Evolutionary conservation across 2,113 vertebrate genomes (phyloP).

Genomic region (Vanacampus margaritifer): DNA sequence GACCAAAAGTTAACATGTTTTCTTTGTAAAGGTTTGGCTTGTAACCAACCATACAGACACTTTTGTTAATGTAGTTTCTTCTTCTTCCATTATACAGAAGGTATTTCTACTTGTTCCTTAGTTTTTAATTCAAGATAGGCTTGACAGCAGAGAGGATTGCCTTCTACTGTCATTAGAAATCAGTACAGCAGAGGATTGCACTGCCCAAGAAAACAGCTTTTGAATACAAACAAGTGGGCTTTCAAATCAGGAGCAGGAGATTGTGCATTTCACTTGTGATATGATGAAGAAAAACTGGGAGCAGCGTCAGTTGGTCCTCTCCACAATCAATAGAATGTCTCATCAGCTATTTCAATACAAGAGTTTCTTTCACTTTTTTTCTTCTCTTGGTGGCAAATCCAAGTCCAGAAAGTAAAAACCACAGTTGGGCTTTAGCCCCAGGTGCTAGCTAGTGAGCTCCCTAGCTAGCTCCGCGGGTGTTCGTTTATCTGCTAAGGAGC

Average conservation of each 20-base stretch:
- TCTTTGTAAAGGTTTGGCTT: slow-evolving; percentile 11
- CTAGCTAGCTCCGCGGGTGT: too few relatives aligned
- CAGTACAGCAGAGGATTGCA: not conserved
- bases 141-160: not conserved
- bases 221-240: not conserved
- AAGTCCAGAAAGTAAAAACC: too few relatives aligned
- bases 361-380: too few relatives aligned
- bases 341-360: not conserved
- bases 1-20: not conserved
- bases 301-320: not conserved
- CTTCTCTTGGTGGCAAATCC: too few relatives aligned
- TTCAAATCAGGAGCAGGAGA: not conserved
- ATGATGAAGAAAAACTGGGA: not conserved
- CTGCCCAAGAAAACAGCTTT: not conserved
- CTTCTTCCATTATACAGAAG: not conserved
- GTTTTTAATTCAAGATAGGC: not conserved
- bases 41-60: slow-evolving; percentile 15
- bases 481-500: too few relatives aligned
- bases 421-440: too few relatives aligned
- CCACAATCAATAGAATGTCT: not conserved
- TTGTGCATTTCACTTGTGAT: not conserved
- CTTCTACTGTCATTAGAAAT: not conserved
- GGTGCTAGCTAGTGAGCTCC: too few relatives aligned
- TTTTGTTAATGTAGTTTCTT: slow-evolving; percentile 31
- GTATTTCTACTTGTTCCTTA: not conserved